phyloP scores from a whole-genome alignment of 2,888 invertebrate species.

The Nasonovia ribisnigri region DNA sequence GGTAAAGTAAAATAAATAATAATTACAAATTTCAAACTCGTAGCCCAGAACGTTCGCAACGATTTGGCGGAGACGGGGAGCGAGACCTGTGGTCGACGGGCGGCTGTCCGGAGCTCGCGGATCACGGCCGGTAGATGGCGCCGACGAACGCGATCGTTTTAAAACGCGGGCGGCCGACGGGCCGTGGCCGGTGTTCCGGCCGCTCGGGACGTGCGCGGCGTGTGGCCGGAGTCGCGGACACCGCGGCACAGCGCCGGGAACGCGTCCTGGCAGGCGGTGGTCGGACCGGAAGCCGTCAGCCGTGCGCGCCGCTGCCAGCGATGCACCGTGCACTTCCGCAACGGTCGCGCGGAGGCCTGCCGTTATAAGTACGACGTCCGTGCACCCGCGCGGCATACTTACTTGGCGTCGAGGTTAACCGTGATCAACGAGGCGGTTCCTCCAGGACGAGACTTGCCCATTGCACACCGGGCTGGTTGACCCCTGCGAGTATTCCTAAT shows the following conservation, averaged over 20 bases:
- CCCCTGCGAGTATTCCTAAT: conserved; percentile 82
- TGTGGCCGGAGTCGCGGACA: not conserved
- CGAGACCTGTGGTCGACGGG: not conserved
- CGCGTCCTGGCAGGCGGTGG: too few relatives aligned
- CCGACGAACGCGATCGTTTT: not conserved
- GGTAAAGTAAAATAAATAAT: not conserved
- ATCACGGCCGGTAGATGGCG: not conserved
- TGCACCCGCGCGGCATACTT: conserved; percentile 66
- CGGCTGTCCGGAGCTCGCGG: not conserved
- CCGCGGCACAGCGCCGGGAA: accelerated
- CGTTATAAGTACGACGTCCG: not conserved
- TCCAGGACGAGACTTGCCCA: conserved; percentile 79
- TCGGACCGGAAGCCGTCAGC: not conserved
- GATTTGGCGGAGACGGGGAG: not conserved
- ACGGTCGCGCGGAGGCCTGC: not conserved
- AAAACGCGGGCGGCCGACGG: not conserved
- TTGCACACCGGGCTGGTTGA: conserved; percentile 83
- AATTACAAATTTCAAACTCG: not conserved
- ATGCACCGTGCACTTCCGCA: not conserved
- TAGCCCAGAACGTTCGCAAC: not conserved
- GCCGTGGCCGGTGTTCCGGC: not conserved
- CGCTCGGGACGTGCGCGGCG: not conserved
- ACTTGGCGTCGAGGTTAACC: conserved; percentile 75
- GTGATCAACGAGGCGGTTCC: conserved; percentile 80
- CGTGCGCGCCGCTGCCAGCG: accelerated